phyloP scores from a whole-genome alignment of 2,797 vertebrate species.

The Allobates femoralis region DNA sequence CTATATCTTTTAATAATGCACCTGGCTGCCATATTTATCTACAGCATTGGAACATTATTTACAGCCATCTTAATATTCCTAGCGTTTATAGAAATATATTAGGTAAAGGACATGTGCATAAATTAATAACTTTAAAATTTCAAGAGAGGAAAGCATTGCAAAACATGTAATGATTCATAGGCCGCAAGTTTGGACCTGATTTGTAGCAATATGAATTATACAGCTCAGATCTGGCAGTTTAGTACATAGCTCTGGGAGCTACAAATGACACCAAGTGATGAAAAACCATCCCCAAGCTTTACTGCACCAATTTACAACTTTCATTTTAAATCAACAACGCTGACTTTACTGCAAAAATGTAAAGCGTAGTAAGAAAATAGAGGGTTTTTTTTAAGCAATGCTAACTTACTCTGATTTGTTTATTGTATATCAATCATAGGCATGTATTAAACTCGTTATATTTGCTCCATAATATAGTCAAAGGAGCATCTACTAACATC shows the following conservation, averaged over 20 bases:
- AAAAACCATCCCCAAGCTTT: slow-evolving; percentile 43
- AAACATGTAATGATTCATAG: slow-evolving; percentile 31
- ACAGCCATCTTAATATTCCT: not conserved
- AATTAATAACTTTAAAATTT: slow-evolving; percentile 9
- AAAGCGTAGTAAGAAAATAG: slow-evolving; percentile 36
- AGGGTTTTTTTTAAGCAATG: slow-evolving; percentile 13
- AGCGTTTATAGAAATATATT: not conserved
- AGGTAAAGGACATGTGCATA: slow-evolving; percentile 10
- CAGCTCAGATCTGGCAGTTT: slow-evolving; percentile 7
- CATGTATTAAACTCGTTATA: slow-evolving; percentile 7
- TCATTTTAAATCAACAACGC: slow-evolving; percentile 37
- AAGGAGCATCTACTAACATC: slow-evolving; percentile 20
- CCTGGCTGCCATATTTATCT: not conserved
- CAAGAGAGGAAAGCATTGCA: not conserved
- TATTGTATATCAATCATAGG: not conserved
- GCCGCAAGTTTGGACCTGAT: slow-evolving; percentile 31
- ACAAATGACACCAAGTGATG: slow-evolving; percentile 29
- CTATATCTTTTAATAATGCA: slow-evolving; percentile 3
- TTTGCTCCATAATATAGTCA: not conserved
- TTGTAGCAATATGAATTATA: slow-evolving; percentile 45
- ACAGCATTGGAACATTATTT: not conserved
- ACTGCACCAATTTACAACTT: slow-evolving; percentile 35
- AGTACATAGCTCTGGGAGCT: slow-evolving; percentile 40
- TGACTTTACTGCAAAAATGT: slow-evolving; percentile 37
- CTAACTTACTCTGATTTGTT: slow-evolving; percentile 25